Conservation (phyloP, 2,113 vertebrate genomes). For the Notechis scutatus region DNA sequence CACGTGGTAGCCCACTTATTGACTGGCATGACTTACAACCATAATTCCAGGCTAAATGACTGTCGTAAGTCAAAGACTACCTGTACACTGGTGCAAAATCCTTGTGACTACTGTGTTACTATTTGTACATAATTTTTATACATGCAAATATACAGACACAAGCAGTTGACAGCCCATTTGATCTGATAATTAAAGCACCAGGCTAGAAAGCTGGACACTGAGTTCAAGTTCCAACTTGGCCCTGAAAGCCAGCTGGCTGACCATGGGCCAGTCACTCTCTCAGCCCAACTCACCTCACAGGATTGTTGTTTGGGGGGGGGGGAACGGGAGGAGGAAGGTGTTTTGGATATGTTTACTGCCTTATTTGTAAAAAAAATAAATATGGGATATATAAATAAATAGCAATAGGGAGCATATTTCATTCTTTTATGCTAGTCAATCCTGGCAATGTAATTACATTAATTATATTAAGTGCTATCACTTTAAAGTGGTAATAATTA, state of each 20-base stretch:
- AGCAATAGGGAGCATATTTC: background rate
- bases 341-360: background rate
- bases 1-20: background rate
- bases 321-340: background rate
- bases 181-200: background rate
- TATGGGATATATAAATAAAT: background rate
- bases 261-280: background rate
- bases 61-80: background rate
- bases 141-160: background rate
- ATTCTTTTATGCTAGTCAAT: background rate
- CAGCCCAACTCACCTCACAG: background rate
- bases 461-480: background rate
- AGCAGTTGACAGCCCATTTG: background rate
- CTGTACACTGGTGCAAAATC: background rate
- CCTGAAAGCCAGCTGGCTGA: background rate
- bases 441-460: background rate
- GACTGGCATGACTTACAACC: background rate
- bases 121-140: background rate
- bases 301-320: background rate
- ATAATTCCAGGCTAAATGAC: background rate
- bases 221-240: background rate
- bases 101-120: background rate
- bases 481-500: background rate
- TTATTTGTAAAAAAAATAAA: background rate
- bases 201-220: background rate